Evolutionary conservation across 2,113 vertebrate species (phyloP).

Genomic region (Larimichthys crocea): DNA sequence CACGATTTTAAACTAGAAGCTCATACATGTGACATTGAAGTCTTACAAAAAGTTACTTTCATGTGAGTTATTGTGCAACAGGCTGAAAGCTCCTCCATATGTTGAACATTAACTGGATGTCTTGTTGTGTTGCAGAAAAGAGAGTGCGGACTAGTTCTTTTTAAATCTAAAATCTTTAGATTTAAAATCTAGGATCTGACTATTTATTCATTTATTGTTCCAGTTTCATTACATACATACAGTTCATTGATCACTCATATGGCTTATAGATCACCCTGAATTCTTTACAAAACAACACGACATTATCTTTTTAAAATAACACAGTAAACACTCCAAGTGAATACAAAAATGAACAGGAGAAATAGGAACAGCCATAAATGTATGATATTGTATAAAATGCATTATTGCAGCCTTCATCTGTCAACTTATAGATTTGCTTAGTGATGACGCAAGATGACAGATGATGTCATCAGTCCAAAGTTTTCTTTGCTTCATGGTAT

Average conservation of each 20-base stretch:
- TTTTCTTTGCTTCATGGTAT: not conserved
- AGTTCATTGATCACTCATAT: not conserved
- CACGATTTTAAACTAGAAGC: not conserved
- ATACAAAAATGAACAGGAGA: not conserved
- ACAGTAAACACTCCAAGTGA: not conserved
- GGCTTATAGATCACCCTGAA: not conserved
- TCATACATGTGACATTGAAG: not conserved
- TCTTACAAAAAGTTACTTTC: not conserved
- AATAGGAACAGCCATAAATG: not conserved
- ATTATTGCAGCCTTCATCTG: not conserved
- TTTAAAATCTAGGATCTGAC: not conserved
- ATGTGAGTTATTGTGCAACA: slow-evolving; percentile 7
- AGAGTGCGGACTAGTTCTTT: not conserved
- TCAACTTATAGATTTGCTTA: not conserved
- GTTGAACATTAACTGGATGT: slow-evolving; percentile 6
- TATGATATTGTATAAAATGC: too few species aligned
- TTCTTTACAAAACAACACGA: not conserved
- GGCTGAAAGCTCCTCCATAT: not conserved
- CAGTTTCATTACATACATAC: not conserved
- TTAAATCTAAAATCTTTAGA: not conserved
- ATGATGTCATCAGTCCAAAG: too few species aligned
- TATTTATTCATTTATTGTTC: not conserved
- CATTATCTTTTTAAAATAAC: not conserved
- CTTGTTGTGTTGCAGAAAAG: not conserved
- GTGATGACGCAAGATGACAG: not conserved